Percentiles rank a stretch among this genome's conserved stretches.
phyloP scores from a whole-genome alignment of 2,113 vertebrate species.

The Haemorhous mexicanus region DNA sequence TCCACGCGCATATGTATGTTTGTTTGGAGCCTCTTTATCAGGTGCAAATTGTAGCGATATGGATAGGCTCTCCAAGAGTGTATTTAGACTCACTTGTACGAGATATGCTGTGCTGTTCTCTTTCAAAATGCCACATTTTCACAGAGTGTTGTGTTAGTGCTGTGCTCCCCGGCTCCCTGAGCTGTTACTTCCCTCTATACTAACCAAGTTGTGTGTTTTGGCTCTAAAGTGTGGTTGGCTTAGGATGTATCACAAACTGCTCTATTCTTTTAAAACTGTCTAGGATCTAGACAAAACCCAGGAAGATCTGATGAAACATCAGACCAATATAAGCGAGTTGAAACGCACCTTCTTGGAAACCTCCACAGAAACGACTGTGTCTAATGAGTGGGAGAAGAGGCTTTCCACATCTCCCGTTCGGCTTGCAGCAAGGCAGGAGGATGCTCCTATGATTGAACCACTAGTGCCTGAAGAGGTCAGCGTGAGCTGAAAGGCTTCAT shows the following conservation, averaged over 20 bases:
- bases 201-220: conserved; percentile 49
- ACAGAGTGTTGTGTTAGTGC: conserved; percentile 73
- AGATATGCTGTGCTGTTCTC: conserved; percentile 55
- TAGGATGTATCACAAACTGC: conserved; percentile 14
- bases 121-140: conserved; percentile 74
- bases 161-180: conserved; percentile 54
- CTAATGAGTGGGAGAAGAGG: conserved; percentile 91
- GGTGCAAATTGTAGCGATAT: background rate
- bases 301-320: conserved; percentile 88
- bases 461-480: conserved; percentile 91
- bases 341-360: conserved; percentile 94
- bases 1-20: conserved; percentile 57
- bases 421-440: conserved; percentile 80
- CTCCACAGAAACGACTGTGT: conserved; percentile 69
- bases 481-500: conserved; percentile 48
- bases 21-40: conserved; percentile 50
- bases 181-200: conserved; percentile 56
- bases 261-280: conserved; percentile 59
- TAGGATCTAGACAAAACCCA: conserved; percentile 83
- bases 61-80: conserved; percentile 16
- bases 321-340: conserved; percentile 91
- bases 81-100: conserved; percentile 46
- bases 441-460: conserved; percentile 89
- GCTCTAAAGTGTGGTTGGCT: background rate
- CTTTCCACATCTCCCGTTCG: conserved; percentile 86